Conservation (phyloP, 53 echinoderm and acorn worm species). For the Crossaster papposus region DNA sequence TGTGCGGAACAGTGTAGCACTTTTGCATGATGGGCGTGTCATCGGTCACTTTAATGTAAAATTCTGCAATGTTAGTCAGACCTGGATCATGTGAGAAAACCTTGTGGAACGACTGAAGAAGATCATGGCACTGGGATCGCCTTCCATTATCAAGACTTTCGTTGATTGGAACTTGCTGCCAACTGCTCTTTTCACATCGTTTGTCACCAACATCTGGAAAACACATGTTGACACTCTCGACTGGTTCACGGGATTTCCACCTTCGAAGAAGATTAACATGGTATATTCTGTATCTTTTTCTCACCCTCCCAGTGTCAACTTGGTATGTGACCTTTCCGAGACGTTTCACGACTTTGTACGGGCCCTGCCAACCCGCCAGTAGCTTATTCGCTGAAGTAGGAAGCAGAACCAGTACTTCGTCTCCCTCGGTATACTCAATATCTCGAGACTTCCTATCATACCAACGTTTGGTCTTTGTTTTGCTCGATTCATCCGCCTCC, state of each 20-base stretch:
- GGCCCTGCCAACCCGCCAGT: constrained; percentile 49
- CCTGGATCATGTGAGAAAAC: constrained; percentile 19
- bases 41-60: constrained; percentile 9
- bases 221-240: background rate
- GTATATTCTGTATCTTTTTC: constrained; percentile 12
- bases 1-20: constrained; percentile 32
- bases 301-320: constrained; percentile 14
- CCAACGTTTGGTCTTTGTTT: constrained; percentile 6
- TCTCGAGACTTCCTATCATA: constrained; percentile 16
- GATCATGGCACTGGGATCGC: background rate
- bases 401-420: constrained; percentile 39
- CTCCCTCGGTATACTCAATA: background rate
- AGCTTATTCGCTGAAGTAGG: constrained; percentile 51
- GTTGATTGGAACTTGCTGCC: constrained; percentile 3
- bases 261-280: constrained; percentile 21
- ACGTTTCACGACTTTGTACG: constrained; percentile 21
- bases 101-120: background rate
- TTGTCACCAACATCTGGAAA: background rate
- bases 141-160: background rate
- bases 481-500: background rate
- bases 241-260: background rate
- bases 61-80: constrained; percentile 16
- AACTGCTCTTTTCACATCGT: background rate
- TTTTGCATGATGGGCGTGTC: constrained; percentile 38
- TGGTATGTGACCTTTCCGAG: constrained; percentile 28